Base-by-base conservation (phyloP, 2,888 invertebrate species). In the Platerodrilus igneus region DNA sequence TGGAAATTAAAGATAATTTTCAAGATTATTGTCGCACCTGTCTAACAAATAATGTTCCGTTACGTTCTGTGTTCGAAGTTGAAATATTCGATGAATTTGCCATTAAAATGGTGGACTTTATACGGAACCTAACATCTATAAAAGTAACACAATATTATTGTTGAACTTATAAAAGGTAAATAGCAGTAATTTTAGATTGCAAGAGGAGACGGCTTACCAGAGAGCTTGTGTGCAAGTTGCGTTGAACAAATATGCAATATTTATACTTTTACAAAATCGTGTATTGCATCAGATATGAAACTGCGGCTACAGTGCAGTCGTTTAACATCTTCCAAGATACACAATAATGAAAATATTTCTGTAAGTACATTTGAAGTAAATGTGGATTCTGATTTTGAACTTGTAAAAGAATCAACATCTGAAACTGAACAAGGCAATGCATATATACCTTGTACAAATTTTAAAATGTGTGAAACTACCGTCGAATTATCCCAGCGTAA, bases 161-260 rank as follows among this genome's bases (percentile, higher is more conserved):
- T n/a, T n/a, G n/a, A n/a, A n/a, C n/a, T n/a, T n/a, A n/a, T n/a
- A n/a, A n/a, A n/a, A n/a, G n/a, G n/a, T n/a, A n/a, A n/a, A n/a
- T n/a, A n/a, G n/a, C n/a, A n/a, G n/a, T n/a, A n/a, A 18, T 48
- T 52, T 29, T 31, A 57, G 57, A 46, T 56, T 33, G 26, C 37
- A 5, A 42, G 39, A 41, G 45, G 41, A 2, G 55, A 57, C 37
- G 52, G 51, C 10, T 27, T 55, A 18, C 54, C 56, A 21, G 46
- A 50, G n/a, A 41, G 48, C 23, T 38, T 57, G 20, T 57, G 57
- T 31, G 22, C 41, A n/a, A 29, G 14, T 3, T 57, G 57, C 37
- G 45, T 51, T 8, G 48, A 51, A 27, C 46, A 37, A 15, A 30
- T 55, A 4, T 45, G 41, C 22, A 41, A 47, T 18, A 42, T 50